Conservation (phyloP, 2,888 invertebrate species). For the Nomada ruficornis region DNA sequence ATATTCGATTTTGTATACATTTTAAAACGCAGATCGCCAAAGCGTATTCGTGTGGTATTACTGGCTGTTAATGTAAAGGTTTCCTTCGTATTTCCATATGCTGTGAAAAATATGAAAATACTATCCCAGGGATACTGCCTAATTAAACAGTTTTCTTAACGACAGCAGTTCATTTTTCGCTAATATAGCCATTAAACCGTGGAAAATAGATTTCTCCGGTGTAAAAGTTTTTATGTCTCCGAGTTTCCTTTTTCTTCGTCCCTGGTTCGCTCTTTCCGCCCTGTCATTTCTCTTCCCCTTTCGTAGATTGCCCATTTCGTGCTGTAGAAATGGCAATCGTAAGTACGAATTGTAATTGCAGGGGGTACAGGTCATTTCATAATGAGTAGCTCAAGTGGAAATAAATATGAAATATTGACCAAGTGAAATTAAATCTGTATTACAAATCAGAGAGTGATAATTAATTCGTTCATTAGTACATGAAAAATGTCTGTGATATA, state of each 20-base stretch:
- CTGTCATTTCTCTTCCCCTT: conserved; percentile 35
- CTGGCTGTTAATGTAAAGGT: not conserved
- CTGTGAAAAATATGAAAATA: not conserved
- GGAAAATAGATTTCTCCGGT: conserved; percentile 40
- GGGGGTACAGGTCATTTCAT: not conserved
- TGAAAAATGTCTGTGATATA: too few species aligned
- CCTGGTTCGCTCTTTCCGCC: not conserved
- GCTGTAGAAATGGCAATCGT: conserved; percentile 55
- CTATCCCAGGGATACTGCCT: not conserved
- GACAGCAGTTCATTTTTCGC: conserved; percentile 23
- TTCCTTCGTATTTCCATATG: too few species aligned
- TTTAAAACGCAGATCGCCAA: too few species aligned
- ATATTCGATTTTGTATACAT: too few species aligned
- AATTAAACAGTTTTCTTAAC: conserved; percentile 1
- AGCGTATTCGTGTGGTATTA: too few species aligned
- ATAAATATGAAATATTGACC: not conserved
- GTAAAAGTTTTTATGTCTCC: conserved; percentile 37
- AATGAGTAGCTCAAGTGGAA: not conserved
- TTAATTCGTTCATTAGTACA: too few species aligned
- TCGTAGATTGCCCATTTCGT: conserved; percentile 33
- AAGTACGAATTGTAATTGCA: conserved; percentile 53
- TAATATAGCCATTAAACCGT: conserved; percentile 54
- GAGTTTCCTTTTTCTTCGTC: conserved; percentile 8
- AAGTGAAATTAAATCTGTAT: not conserved
- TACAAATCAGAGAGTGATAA: too few species aligned